phyloP scores from a whole-genome alignment of 2,113 vertebrate species.

The Toxotes chatareus region DNA sequence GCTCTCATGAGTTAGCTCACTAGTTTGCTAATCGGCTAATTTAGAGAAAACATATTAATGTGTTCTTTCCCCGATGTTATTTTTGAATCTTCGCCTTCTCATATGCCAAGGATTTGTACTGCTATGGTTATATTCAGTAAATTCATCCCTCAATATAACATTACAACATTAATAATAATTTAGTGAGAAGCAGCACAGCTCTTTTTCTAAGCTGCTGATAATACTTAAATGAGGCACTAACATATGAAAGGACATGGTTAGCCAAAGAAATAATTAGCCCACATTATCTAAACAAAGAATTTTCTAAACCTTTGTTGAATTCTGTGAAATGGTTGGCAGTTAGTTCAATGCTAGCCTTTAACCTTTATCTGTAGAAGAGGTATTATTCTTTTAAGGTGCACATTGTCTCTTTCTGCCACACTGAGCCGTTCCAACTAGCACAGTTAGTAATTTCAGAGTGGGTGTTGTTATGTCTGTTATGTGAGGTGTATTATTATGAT shows the following conservation, averaged over 20 bases:
- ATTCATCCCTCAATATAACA: neutral
- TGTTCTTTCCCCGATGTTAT: neutral
- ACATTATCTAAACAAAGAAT: neutral
- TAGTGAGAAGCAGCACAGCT: neutral
- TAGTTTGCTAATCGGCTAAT: neutral
- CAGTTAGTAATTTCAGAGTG: neutral
- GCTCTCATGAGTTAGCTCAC: neutral
- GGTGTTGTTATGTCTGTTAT: conserved; percentile 44
- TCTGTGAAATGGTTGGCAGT: too few relatives aligned
- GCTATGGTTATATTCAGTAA: neutral
- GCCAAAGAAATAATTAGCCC: neutral
- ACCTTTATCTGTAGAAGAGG: neutral
- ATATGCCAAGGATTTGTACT: neutral
- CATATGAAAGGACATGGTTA: neutral
- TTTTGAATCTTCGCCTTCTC: neutral
- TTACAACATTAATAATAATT: neutral
- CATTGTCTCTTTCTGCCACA: neutral
- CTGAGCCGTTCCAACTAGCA: neutral
- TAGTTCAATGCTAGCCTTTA: too few relatives aligned
- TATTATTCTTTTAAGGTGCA: neutral
- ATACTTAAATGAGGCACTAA: neutral
- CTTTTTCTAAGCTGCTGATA: neutral
- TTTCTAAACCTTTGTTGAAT: too few relatives aligned
- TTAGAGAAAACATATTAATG: too few relatives aligned
- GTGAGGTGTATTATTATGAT: conserved; percentile 23